A percentile compares a stretch with the other conserved stretches of the same genome.
These are phyloP conservation scores for Microchrysa polita DNA, from an alignment of 2,888 invertebrate genomes.

Conservation along the genomic window DNA sequence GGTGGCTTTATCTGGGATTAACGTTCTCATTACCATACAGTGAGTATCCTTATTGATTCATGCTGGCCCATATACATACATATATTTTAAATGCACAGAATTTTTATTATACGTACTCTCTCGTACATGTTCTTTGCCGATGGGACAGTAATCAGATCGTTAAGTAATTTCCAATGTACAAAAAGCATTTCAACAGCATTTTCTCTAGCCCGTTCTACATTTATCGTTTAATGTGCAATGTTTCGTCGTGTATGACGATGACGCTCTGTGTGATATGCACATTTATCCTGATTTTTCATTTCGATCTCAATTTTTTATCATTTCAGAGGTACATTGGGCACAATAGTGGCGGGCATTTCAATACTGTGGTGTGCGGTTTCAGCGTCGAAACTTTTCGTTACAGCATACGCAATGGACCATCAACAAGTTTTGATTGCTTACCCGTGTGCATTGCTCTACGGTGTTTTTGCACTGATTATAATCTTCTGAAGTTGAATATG, in stretches of 20 bases:
- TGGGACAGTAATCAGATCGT: conserved; percentile 32
- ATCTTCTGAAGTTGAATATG: conserved; percentile 69
- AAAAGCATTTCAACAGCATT: conserved; percentile 41
- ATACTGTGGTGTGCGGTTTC: conserved; percentile 79
- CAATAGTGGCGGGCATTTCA: conserved; percentile 67
- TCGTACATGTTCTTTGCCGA: background rate
- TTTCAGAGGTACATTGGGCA: conserved; percentile 69
- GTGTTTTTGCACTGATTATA: conserved; percentile 80
- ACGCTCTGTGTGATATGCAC: conserved; percentile 46
- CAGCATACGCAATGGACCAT: conserved; percentile 77
- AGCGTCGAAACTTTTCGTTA: conserved; percentile 81
- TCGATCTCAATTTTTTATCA: conserved; percentile 49
- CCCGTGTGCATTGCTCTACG: conserved; percentile 80
- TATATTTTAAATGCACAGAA: too few relatives aligned
- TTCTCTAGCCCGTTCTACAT: conserved; percentile 48
- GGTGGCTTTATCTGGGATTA: conserved; percentile 71
- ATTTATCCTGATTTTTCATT: conserved; percentile 47
- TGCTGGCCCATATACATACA: background rate
- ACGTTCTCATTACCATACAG: conserved; percentile 74
- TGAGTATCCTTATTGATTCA: conserved; percentile 64
- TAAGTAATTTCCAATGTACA: conserved; percentile 35
- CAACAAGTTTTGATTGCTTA: conserved; percentile 78
- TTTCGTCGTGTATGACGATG: conserved; percentile 46
- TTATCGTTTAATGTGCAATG: conserved; percentile 27
- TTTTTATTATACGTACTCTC: background rate